phyloP scores from a whole-genome alignment of 2,113 vertebrate genomes.

The Hypanus sabinus region DNA sequence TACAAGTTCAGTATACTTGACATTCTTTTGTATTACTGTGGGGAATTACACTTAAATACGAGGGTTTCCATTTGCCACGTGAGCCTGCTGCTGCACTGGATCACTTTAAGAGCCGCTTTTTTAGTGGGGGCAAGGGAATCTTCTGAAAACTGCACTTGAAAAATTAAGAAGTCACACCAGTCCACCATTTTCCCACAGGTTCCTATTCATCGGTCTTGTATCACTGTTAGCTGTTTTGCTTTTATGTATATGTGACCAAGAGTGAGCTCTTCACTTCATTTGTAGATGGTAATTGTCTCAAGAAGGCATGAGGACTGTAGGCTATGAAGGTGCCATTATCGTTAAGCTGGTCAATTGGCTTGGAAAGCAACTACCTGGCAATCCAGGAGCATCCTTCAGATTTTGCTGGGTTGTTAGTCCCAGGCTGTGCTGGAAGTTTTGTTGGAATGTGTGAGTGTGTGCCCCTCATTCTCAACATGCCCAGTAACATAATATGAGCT shows the following conservation, averaged over 20 bases:
- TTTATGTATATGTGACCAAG: background rate
- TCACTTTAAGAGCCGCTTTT: background rate
- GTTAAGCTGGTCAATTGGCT: background rate
- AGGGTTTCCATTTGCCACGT: background rate
- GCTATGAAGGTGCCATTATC: background rate
- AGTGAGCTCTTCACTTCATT: background rate
- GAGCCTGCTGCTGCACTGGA: background rate
- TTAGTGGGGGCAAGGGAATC: background rate
- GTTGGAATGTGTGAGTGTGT: background rate
- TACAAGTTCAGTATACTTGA: background rate
- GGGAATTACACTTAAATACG: background rate
- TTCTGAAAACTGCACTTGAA: background rate
- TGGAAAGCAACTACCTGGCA: background rate
- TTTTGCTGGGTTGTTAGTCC: background rate
- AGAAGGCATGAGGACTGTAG: background rate
- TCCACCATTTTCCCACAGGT: background rate
- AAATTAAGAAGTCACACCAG: too few relatives aligned
- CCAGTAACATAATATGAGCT: background rate
- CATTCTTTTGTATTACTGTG: background rate
- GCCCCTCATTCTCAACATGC: background rate
- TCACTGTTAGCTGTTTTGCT: too few relatives aligned
- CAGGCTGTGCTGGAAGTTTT: background rate
- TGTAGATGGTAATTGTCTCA: background rate
- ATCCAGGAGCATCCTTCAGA: background rate
- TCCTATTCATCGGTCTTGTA: background rate